Evolutionary conservation across 30 jellyfish, hydroid and myxozoan species (phyloP).

Genomic region (Aurelia sp.): DNA sequence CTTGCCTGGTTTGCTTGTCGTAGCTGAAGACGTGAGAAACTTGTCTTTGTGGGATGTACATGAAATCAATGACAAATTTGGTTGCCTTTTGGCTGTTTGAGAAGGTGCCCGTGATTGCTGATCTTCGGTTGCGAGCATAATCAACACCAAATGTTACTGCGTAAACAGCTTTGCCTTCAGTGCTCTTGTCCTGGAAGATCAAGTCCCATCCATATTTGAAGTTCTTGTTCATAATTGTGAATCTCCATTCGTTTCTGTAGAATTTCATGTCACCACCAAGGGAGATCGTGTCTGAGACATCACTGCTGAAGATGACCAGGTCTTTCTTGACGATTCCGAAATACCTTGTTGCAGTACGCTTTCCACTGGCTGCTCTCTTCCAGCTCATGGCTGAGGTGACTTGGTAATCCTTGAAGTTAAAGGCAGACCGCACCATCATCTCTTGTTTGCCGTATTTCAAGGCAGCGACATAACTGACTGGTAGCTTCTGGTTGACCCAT

Average conservation of each 20-base stretch:
- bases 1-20: constrained; percentile 72
- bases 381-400: constrained; percentile 53
- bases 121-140: constrained; percentile 76
- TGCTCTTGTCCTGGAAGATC: constrained; percentile 55
- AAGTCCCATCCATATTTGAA: constrained; percentile 97
- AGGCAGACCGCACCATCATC: constrained; percentile 22
- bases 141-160: constrained; percentile 76
- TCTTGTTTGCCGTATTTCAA: constrained; percentile 52
- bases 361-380: constrained; percentile 55
- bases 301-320: constrained; percentile 61
- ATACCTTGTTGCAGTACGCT: constrained; percentile 41
- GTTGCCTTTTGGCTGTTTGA: constrained; percentile 70
- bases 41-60: constrained; percentile 75
- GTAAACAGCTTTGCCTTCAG: constrained; percentile 61
- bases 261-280: constrained; percentile 51
- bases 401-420: constrained; percentile 50
- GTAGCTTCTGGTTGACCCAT: constrained; percentile 73
- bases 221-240: constrained; percentile 56
- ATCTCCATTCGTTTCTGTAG: constrained; percentile 55
- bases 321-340: constrained; percentile 42
- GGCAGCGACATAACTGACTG: constrained; percentile 55
- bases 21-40: constrained; percentile 79
- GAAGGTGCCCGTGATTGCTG: constrained; percentile 69
- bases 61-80: constrained; percentile 56
- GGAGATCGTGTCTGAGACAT: constrained; percentile 44